Percentiles rank a stretch among this genome's conserved stretches.
phyloP scores from a whole-genome alignment of 2,888 invertebrate species.

The Sinelater perroti region DNA sequence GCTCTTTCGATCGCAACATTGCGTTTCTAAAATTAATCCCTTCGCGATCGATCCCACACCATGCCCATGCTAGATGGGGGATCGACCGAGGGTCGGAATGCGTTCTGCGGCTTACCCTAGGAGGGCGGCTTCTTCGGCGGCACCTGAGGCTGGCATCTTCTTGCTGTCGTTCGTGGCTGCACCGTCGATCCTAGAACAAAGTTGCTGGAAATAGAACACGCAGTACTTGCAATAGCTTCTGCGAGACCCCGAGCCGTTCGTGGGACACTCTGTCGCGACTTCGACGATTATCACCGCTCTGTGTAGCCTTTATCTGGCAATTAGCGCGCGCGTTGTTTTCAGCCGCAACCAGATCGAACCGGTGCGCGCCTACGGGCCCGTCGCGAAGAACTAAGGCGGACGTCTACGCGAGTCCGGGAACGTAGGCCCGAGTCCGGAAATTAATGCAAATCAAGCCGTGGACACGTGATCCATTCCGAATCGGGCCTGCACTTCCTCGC shows the following conservation, averaged over 20 bases:
- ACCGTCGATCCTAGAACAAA: slow-evolving; percentile 59
- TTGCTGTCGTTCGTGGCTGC: slow-evolving; percentile 57
- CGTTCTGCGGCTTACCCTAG: slow-evolving; percentile 92
- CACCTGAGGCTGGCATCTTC: slow-evolving; percentile 75
- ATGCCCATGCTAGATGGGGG: too few species aligned
- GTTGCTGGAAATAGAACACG: slow-evolving; percentile 28
- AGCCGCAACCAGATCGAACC: background rate
- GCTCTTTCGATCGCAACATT: too few species aligned
- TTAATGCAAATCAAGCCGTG: slow-evolving; percentile 6
- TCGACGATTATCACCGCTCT: too few species aligned
- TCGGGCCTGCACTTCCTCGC: slow-evolving; percentile 16
- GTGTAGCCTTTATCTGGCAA: too few species aligned
- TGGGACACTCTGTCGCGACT: too few species aligned
- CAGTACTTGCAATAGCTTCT: too few species aligned
- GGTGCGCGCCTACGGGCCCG: background rate
- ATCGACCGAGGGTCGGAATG: too few species aligned
- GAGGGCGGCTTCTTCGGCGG: slow-evolving; percentile 86
- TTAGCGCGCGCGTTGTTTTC: too few species aligned
- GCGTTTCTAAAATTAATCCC: too few species aligned
- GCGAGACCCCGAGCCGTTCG: too few species aligned
- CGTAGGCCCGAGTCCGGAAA: slow-evolving; percentile 8
- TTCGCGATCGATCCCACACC: too few species aligned
- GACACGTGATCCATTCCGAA: slow-evolving; percentile 20
- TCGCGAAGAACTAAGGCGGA: background rate
- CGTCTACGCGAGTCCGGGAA: slow-evolving; percentile 3